Evolutionary conservation across 1,140 invertebrate species (phyloP), one percentile per base, ranked within the genome.

Genomic region (Apis laboriosa): DNA sequence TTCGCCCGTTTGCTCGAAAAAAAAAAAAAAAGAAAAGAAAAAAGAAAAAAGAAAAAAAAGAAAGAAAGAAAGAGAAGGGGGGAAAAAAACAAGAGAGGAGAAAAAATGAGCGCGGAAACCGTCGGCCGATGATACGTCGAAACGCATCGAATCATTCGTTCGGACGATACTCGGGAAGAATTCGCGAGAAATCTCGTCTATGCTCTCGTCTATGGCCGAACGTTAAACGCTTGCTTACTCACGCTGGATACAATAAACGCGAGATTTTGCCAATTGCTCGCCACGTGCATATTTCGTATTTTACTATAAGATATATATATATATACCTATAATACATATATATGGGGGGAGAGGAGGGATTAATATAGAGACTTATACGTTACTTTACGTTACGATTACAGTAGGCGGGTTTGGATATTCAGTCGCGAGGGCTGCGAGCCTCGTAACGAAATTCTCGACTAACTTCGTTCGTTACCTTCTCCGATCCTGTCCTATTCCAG

Each of bases 381-480:
- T 75, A 90, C 80, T 90, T 86, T 83, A 86, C 77, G 86, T 24
- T 24, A 24, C 79, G 55, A 82, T 90, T 88, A 87, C 51, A 80
- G 84, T 70, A 87, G 79, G 79, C 83, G 67, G 75, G 77, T 82
- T 89, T 64, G 87, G 79, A 90, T 91, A 89, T 90, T 86, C 86
- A 71, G 74, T 63, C 85, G 90, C 92, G 90, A 92, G 91, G 92
- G 93, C 92, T 93, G 93, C 72, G 83, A 88, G 86, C 84, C 89
- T 93, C 92, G 89, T 93, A 92, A 93, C 91, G 85, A 90, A 93
- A 93, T 93, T 91, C 83, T 77, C 86, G 81, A 79, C 72, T 80
- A 90, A 88, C 86, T 89, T 80, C 70, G 67, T 78, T 60, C 66
- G 34, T 24, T 60, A 21, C 51, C 73, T 17, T n/a, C 58, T 15